Evolutionary conservation across 2,113 vertebrate species (phyloP).

Genomic region (Phrynosoma platyrhinos): DNA sequence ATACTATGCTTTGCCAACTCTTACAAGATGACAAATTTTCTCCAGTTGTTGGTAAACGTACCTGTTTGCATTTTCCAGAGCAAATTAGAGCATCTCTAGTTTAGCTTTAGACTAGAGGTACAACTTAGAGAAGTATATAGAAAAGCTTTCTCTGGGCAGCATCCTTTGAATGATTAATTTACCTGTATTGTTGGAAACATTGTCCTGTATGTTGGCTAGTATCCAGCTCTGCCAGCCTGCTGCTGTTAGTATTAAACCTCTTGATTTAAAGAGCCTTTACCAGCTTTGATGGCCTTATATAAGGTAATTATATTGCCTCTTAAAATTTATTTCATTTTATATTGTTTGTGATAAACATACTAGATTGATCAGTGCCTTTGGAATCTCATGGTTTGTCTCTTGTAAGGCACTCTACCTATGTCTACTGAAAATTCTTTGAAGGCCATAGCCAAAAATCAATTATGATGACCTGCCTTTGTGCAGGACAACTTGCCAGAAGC

Average conservation of each 20-base stretch:
- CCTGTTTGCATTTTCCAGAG: neutral
- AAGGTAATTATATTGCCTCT: neutral
- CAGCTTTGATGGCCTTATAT: neutral
- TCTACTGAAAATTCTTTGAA: neutral
- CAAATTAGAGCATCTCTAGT: neutral
- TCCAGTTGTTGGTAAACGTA: neutral
- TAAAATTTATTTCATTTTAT: neutral
- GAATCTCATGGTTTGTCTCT: neutral
- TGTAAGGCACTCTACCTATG: neutral
- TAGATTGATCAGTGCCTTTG: neutral
- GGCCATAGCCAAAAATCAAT: no score
- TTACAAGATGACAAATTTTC: neutral
- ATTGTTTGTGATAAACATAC: neutral
- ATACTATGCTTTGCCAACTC: no score
- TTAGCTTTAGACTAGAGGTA: no score
- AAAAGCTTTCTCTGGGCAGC: neutral
- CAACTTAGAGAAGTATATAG: neutral
- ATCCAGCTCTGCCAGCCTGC: neutral
- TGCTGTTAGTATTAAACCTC: conserved; percentile 1
- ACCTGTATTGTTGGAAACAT: neutral
- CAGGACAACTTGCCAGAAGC: neutral
- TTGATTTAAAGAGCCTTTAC: conserved; percentile 22
- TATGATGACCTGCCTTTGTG: neutral
- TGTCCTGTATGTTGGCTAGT: neutral
- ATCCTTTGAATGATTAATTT: neutral